phyloP scores from a whole-genome alignment of 2,113 vertebrate genomes.

The Oxyura jamaicensis region DNA sequence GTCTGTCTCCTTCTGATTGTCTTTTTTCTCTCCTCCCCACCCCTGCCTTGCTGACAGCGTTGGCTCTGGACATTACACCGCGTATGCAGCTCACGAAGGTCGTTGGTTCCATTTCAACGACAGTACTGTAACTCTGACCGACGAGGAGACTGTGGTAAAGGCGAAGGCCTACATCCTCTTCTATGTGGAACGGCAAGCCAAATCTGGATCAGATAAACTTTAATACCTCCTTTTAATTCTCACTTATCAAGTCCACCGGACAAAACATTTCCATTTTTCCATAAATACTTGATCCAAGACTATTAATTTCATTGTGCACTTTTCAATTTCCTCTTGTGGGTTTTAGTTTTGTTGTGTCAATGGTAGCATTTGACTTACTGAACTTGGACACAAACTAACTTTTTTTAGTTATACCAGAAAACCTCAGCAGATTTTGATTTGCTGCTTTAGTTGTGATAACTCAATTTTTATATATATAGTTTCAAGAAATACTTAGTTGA shows the following conservation, averaged over 20 bases:
- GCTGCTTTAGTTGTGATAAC: constrained; percentile 84
- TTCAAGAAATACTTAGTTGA: constrained; percentile 76
- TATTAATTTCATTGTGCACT: constrained; percentile 84
- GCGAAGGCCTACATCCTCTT: constrained; percentile 99
- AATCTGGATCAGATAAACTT: constrained; percentile 78
- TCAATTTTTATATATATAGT: constrained; percentile 79
- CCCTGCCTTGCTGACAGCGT: constrained; percentile 76
- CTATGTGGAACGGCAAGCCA: constrained; percentile 88
- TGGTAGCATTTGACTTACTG: constrained; percentile 78
- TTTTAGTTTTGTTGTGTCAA: constrained; percentile 77
- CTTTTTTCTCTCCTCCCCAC: not conserved
- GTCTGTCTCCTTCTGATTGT: not conserved
- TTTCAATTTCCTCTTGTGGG: constrained; percentile 79
- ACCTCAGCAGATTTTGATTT: constrained; percentile 83
- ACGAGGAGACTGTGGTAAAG: constrained; percentile 91
- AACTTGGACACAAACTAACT: constrained; percentile 79
- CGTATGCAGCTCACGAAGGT: constrained; percentile 89
- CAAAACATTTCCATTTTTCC: constrained; percentile 80
- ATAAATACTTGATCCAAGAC: constrained; percentile 83
- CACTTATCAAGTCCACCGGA: constrained; percentile 71
- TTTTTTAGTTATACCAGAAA: constrained; percentile 78
- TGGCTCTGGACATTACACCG: constrained; percentile 96
- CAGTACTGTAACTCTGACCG: constrained; percentile 93
- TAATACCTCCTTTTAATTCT: constrained; percentile 75
- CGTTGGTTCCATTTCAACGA: constrained; percentile 99